Evolutionary conservation across 2,113 vertebrate species (phyloP), one percentile per base, ranked within the genome.

Genomic region (Brienomyrus brachyistius): DNA sequence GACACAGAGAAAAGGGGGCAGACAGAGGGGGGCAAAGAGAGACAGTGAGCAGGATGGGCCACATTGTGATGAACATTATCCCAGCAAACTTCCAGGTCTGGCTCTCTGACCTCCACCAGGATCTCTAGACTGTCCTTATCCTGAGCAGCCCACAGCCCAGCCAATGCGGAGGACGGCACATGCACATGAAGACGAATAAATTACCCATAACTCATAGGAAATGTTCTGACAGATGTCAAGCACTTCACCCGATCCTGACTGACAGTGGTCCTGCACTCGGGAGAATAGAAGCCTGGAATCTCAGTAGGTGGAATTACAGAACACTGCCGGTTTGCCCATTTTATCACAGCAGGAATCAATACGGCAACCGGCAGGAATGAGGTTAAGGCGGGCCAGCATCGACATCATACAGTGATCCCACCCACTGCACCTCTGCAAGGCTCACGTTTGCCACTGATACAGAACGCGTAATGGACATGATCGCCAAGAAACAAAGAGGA

Each of bases 1-100:
- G 62, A 17, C 13, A 52, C 51, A 52, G 51, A 52, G 15, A 52
- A 0, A 52, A 0, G 52, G n/a, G 2, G 59, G 11, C 59, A 66
- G 40, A 89, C 48, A 86, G 50, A 88, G 15, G 9, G 66, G 50
- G 90, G 43, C 74, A 88, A 43, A 88, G 70, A 59, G 51, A 88
- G 77, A 54, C 23, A 66, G 59, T 66, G 59, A 66, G n/a, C 59
- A 51, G 45, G 23, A 48, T n/a, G 45, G 48, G 5, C 23, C 5
- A n/a, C 15, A 77, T 17, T 35, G 70, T 77, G 35, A 40, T 35
- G 35, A 2, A 0, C 70, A 6, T 7, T 77, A 43, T 77, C 35
- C 15, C 31, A 40, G 70, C 11, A 43, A 21, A 80, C 31, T 43
- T 17, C 35, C 62, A 70, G 10, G 10, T 31, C 62, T 27, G 10